A percentile compares a stretch with the other conserved stretches of the same genome.
phyloP scores from a whole-genome alignment of 1,140 invertebrate species.

The Metaphire vulgaris region DNA sequence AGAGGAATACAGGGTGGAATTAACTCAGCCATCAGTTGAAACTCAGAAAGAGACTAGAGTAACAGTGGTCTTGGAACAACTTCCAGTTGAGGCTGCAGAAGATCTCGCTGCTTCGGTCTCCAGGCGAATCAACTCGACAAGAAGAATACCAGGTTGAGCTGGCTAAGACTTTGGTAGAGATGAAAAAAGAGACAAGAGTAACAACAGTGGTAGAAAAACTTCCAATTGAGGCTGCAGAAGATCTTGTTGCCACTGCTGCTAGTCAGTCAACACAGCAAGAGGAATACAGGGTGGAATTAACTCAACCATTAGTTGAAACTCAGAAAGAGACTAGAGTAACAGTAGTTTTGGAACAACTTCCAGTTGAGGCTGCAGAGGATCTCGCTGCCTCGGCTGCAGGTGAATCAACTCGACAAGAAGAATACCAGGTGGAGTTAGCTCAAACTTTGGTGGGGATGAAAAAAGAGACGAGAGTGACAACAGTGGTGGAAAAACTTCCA shows the following conservation, averaged over 20 bases:
- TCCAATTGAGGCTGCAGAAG: not conserved
- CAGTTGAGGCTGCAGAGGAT: slow-evolving; percentile 14
- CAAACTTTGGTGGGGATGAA: slow-evolving; percentile 1
- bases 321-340: slow-evolving; percentile 12
- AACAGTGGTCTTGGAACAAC: not conserved
- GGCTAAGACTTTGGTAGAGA: not conserved
- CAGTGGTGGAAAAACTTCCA: slow-evolving; percentile 13
- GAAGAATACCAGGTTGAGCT: not conserved
- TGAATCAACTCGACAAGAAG: slow-evolving; percentile 24
- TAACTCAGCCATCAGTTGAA: not conserved
- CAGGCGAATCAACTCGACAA: not conserved
- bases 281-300: slow-evolving; percentile 35
- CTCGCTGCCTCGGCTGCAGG: not conserved
- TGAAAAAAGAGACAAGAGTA: not conserved
- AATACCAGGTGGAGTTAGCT: slow-evolving; percentile 14
- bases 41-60: not conserved
- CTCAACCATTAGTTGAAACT: slow-evolving; percentile 24
- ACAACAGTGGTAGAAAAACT: not conserved
- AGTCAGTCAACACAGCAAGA: slow-evolving; percentile 23
- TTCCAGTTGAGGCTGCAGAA: not conserved
- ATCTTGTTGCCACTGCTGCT: slow-evolving; percentile 26
- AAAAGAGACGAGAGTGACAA: slow-evolving; percentile 1
- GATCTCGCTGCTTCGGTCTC: not conserved
- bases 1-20: not conserved
- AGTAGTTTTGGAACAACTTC: not conserved